Base-by-base conservation (phyloP, 2,888 invertebrate genomes). In the Melanostoma scalare region DNA sequence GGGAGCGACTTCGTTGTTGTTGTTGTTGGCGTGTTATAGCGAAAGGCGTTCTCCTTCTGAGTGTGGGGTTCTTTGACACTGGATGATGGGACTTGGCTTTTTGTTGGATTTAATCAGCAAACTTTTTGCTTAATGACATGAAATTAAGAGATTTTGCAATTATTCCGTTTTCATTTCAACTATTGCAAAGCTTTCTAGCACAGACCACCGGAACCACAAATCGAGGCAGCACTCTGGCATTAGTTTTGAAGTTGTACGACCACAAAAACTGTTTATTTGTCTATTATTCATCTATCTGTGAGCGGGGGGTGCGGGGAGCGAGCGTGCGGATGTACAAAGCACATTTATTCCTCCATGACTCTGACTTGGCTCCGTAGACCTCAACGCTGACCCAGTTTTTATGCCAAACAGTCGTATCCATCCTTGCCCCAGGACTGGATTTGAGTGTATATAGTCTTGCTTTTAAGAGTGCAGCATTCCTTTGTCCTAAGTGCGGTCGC, bases 121-220 rank as follows among this genome's bases (percentile, higher is more conserved):
- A 78, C 65, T 71, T 78, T 78, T 78, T 78, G 78, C 77, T 69
- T 74, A 58, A 82, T 69, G 73, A 69, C 69, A 82, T 58, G 65
- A 69, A 82, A 82, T 78, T 78, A 82, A 74, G 73, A 82, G 78
- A 77, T 78, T 78, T 78, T 73, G 69, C 73, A 78, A 73, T 74
- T 74, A 74, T 73, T 63, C 69, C 31, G 58, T 60, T 56, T 73
- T 63, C 38, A 38, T 52, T 53, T 8, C 55, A 20, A 20, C 20
- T 48, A 46, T 61, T 48, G 35, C 20, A 48, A 48, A 48, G 61
- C 48, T 48, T 61, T 10, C 46, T 30, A 46, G 58, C 35, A 36
- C 48, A 36, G 33, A 56, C 40, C 56, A 40, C 58, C 55, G 9
- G 36, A n/a, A 50, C 42, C 42, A 30, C 61, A 55, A 60, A n/a